Base-by-base conservation (phyloP, 2,113 vertebrate genomes). In the Corapipo altera region DNA sequence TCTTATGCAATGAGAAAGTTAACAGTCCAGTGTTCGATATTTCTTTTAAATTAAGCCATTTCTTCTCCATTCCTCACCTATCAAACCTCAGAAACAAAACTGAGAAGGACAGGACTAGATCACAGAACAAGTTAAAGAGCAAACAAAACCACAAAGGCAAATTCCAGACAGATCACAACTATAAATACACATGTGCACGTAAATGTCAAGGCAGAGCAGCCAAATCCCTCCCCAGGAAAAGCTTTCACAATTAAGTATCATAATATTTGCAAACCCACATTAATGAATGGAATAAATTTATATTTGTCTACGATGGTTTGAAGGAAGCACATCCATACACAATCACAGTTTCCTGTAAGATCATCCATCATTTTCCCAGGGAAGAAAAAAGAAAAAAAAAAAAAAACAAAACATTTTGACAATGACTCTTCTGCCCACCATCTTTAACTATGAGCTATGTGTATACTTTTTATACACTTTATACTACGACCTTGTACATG, bases 101-200 rank as follows among this genome's bases (percentile, higher is more conserved):
- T 88, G n/a, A 96, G 91, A 74, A 91, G 58, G 37, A 77, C 82
- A 78, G 62, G 52, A 94, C 44, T 75, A 94, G 74, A 86, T 82
- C 74, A 91, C 93, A 92, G 94, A 83, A 91, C 95, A 96, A 93
- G 87, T 91, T 92, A 78, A 97, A 97, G 89, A 96, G 95, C 87
- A 93, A 97, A 97, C 80, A 95, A 96, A 97, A 96, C 95, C 80
- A 97, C 96, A 97, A 96, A 97, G 93, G 78, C 96, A 98, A 97
- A 98, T 97, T 97, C 96, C 97, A 97, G 84, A 95, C 93, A 97
- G 97, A 97, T 97, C 97, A 97, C 89, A 95, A 89, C 96, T 97
- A 97, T 97, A 98, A 98, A 97, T 97, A 96, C 27, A 93, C 95
- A 97, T 84, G 95, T 54, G 48, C 76, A 96, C 13, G 6, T 81